Evolutionary conservation across 2,888 invertebrate genomes (phyloP), one percentile per base, ranked within the genome.

Genomic region (Pasiphila rectangulata): DNA sequence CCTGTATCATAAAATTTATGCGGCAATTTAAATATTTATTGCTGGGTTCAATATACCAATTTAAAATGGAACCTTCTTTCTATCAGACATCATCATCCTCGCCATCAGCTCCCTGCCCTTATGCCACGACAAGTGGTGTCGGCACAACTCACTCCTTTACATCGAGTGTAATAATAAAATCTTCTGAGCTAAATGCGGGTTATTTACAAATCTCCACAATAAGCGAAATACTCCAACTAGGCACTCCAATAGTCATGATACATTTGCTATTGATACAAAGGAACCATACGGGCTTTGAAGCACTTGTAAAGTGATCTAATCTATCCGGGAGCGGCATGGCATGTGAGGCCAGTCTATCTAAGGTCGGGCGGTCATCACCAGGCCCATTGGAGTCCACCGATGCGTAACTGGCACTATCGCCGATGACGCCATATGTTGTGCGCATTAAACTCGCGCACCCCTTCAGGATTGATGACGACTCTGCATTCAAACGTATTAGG

Each of bases 381-480:
- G 67, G 69, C 56, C 65, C 64, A 80, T 82, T 79, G 65, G 69
- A 56, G 52, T 59, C 56, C 76, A 75, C 27, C 77, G 67, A 71
- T 63, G 83, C 80, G 86, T 68, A 80, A 84, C 46, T 50, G 52
- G 58, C 59, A 62, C 64, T 59, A 66, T 66, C 67, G 64, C 47
- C 61, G 56, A 68, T 67, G 69, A 74, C 69, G 85, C 87, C 87
- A 88, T 88, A 88, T 88, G 88, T 76, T 75, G 72, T 39, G 69
- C 75, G 72, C 87, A 87, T 88, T 86, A 86, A 57, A 60, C 59
- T 59, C 57, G 57, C 63, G 65, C 79, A 75, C 79, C 86, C 85
- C 77, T 78, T 68, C 61, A 82, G 84, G 87, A 87, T 88, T 87
- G 87, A 87, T 86, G 83, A 75, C 77, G 69, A 75, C 75, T 72